These are phyloP conservation scores for Asteroscopus sphinx DNA, from an alignment of 2,888 invertebrate genomes.

Conservation along the genomic window DNA sequence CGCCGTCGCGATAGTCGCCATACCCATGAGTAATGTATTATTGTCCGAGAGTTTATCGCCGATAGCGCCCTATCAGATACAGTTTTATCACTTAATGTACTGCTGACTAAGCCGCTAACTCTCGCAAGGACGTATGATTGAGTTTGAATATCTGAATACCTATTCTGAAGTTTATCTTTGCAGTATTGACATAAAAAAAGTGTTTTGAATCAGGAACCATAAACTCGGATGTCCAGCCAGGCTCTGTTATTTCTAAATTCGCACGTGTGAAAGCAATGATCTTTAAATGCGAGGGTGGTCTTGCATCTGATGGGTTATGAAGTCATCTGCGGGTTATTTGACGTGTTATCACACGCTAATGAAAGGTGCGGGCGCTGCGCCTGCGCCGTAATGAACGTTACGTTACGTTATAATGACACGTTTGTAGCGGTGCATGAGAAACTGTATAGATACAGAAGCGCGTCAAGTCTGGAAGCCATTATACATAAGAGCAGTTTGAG, in stretches of 20 bases:
- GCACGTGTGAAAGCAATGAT: neutral
- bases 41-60: conserved; percentile 29
- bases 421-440: conserved; percentile 13
- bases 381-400: conserved; percentile 5
- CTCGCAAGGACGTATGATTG: conserved; percentile 41
- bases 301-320: neutral
- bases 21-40: conserved; percentile 9
- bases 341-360: conserved; percentile 13
- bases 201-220: too few relatives aligned
- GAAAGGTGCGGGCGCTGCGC: conserved; percentile 8
- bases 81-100: conserved; percentile 60
- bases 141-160: conserved; percentile 21
- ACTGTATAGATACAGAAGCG: neutral
- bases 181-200: neutral
- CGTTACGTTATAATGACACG: conserved; percentile 20
- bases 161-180: conserved; percentile 6
- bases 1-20: neutral
- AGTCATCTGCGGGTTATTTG: conserved; percentile 6
- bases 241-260: neutral
- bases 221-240: neutral
- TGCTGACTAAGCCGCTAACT: conserved; percentile 50
- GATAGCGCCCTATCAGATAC: conserved; percentile 57
- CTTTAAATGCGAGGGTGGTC: neutral
- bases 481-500: too few relatives aligned
- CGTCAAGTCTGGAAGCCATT: neutral